phyloP scores from a whole-genome alignment of 2,797 vertebrate species.

The Rhyacichthys aspro region DNA sequence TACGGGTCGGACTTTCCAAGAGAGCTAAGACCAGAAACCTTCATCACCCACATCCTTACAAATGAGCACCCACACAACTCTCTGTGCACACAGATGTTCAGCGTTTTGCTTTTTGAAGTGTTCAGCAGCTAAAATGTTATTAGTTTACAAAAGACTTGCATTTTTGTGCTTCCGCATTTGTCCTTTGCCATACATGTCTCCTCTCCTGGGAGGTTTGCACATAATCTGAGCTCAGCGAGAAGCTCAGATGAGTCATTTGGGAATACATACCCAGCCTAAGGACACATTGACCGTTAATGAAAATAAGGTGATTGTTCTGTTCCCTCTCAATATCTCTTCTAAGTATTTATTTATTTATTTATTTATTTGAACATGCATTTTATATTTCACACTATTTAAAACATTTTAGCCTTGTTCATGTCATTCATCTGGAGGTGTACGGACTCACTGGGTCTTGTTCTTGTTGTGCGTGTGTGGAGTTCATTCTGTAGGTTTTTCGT shows the following conservation, averaged over 20 bases:
- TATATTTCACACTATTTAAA: slow-evolving; percentile 6
- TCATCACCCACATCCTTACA: slow-evolving; percentile 81
- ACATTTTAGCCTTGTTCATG: too few species aligned
- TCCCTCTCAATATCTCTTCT: not conserved
- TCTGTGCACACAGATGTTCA: not conserved
- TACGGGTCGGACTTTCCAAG: slow-evolving; percentile 90
- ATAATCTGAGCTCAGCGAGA: slow-evolving; percentile 6
- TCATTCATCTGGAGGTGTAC: slow-evolving; percentile 31
- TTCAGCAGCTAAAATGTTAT: not conserved
- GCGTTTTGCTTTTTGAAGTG: not conserved
- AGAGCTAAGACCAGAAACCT: slow-evolving; percentile 85
- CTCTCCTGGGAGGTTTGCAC: not conserved
- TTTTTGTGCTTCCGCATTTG: slow-evolving; percentile 1
- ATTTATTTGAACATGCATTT: slow-evolving; percentile 20
- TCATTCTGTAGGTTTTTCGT: slow-evolving; percentile 26
- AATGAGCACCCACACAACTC: slow-evolving; percentile 49
- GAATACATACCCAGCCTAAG: not conserved
- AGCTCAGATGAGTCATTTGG: not conserved
- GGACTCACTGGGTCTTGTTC: slow-evolving; percentile 20
- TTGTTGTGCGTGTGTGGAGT: slow-evolving; percentile 34
- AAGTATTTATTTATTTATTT: slow-evolving; percentile 19
- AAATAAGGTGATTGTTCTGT: not conserved
- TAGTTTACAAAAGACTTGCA: not conserved
- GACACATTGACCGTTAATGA: slow-evolving; percentile 1
- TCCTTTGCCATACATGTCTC: slow-evolving; percentile 6